Percentiles rank a stretch among this genome's conserved stretches.
Evolutionary conservation across 2,797 vertebrate genomes (phyloP).

Genomic region (Peromyscus melanophrys): DNA sequence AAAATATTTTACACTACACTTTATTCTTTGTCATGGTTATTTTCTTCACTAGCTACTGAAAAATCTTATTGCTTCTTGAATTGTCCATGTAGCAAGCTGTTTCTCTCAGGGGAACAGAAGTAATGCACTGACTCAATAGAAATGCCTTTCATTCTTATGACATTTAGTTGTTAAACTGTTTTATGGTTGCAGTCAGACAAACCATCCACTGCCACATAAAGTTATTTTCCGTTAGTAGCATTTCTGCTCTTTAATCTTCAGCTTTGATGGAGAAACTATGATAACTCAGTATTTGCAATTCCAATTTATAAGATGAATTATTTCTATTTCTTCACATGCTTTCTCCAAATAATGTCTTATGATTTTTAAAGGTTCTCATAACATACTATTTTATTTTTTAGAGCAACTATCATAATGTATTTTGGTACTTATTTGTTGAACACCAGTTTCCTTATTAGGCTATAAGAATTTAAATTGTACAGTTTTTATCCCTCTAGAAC

Average conservation of each 20-base stretch:
- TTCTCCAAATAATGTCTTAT: slow-evolving; percentile 46
- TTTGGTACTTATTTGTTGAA: slow-evolving; percentile 18
- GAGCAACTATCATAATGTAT: neutral
- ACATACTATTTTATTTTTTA: slow-evolving; percentile 41
- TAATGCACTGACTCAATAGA: slow-evolving; percentile 59
- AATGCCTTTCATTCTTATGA: slow-evolving; percentile 42
- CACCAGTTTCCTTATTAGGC: neutral
- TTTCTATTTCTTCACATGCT: neutral
- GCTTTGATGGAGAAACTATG: slow-evolving; percentile 45
- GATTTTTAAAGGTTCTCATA: slow-evolving; percentile 16
- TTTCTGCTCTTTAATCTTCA: slow-evolving; percentile 56
- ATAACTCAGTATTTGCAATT: slow-evolving; percentile 47
- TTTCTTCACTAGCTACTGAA: slow-evolving; percentile 44
- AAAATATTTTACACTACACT: neutral
- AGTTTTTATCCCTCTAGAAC: neutral
- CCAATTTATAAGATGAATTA: slow-evolving; percentile 35
- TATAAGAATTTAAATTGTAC: slow-evolving; percentile 4
- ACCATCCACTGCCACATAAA: slow-evolving; percentile 28
- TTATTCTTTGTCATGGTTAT: slow-evolving; percentile 4
- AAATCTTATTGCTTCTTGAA: slow-evolving; percentile 34
- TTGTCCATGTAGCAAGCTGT: slow-evolving; percentile 14
- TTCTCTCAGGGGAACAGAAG: slow-evolving; percentile 55
- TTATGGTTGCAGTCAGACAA: slow-evolving; percentile 50
- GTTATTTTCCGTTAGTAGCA: slow-evolving; percentile 19
- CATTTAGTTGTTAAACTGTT: slow-evolving; percentile 52